Conservation (phyloP, 2,888 invertebrate genomes). For the Apoderus coryli region DNA sequence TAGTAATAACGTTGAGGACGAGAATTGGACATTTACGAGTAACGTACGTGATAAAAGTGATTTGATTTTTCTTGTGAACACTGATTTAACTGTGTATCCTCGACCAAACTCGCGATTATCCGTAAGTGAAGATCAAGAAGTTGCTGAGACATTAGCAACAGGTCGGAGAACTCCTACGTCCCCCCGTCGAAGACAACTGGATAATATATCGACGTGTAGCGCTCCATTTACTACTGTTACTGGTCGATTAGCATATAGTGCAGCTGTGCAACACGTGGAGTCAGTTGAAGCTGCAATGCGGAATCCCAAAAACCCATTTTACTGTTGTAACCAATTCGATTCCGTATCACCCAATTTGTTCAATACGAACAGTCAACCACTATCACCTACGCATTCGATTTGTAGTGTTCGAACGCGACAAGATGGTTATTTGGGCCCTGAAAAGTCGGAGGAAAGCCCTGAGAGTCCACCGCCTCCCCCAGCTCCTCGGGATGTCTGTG, state of each 20-base stretch:
- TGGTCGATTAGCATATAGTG: slow-evolving; percentile 49
- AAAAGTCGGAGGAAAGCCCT: slow-evolving; percentile 10
- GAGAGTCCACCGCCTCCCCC: slow-evolving; percentile 64
- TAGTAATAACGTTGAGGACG: slow-evolving; percentile 31
- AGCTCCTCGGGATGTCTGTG: slow-evolving; percentile 54
- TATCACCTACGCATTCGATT: slow-evolving; percentile 47
- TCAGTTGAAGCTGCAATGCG: slow-evolving; percentile 33
- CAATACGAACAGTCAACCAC: slow-evolving; percentile 34
- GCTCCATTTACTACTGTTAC: slow-evolving; percentile 51
- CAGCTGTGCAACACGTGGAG: slow-evolving; percentile 50
- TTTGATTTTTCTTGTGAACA: slow-evolving; percentile 37
- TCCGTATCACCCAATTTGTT: slow-evolving; percentile 40
- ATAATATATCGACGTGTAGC: slow-evolving; percentile 39
- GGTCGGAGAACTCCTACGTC: slow-evolving; percentile 38
- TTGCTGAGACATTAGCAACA: slow-evolving; percentile 42
- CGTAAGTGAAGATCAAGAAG: slow-evolving; percentile 51
- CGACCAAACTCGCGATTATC: slow-evolving; percentile 47
- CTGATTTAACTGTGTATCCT: slow-evolving; percentile 28
- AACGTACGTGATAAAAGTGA: slow-evolving; percentile 48
- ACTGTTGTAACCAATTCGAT: too few species aligned
- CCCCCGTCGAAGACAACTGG: slow-evolving; percentile 41
- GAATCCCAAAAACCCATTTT: slow-evolving; percentile 31
- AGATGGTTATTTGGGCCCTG: slow-evolving; percentile 41
- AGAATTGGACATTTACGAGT: slow-evolving; percentile 53
- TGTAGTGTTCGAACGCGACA: slow-evolving; percentile 51